Evolutionary conservation across 2,888 invertebrate species (phyloP).

Genomic region (Mamestra brassicae): DNA sequence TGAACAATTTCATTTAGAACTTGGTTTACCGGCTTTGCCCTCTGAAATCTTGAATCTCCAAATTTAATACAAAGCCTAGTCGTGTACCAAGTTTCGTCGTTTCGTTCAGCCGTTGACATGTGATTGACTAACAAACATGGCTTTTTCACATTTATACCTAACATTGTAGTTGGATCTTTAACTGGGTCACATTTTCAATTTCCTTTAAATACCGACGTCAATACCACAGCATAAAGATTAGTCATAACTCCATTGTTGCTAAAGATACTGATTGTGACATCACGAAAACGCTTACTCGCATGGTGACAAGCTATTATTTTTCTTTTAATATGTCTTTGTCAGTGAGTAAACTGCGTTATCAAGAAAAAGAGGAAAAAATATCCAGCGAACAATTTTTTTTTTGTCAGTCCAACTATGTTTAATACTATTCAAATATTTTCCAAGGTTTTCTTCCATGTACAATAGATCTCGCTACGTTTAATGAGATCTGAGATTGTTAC

Average conservation of each 20-base stretch:
- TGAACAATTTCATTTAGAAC: too few relatives aligned
- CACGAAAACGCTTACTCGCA: neutral
- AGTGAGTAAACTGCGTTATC: neutral
- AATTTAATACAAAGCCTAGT: too few relatives aligned
- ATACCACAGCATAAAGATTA: too few relatives aligned
- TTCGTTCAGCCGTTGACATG: too few relatives aligned
- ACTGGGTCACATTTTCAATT: neutral
- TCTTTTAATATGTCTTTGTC: neutral
- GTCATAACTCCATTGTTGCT: neutral
- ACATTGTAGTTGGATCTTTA: too few relatives aligned
- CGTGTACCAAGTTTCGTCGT: too few relatives aligned
- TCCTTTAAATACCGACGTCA: neutral
- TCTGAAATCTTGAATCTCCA: too few relatives aligned
- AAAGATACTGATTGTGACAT: neutral
- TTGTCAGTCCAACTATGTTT: neutral
- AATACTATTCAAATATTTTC: neutral
- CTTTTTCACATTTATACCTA: too few relatives aligned
- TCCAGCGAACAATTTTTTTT: neutral
- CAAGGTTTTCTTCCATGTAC: neutral
- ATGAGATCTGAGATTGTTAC: neutral
- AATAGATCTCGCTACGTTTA: conserved; percentile 1
- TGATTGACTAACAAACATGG: too few relatives aligned
- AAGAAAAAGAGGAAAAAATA: neutral
- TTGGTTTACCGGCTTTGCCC: too few relatives aligned
- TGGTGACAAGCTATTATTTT: neutral